Percentiles rank a stretch among this genome's conserved stretches.
These are phyloP conservation scores for Anarhynchus alexandrinus DNA, from an alignment of 2,113 vertebrate species.

Conservation along the genomic window DNA sequence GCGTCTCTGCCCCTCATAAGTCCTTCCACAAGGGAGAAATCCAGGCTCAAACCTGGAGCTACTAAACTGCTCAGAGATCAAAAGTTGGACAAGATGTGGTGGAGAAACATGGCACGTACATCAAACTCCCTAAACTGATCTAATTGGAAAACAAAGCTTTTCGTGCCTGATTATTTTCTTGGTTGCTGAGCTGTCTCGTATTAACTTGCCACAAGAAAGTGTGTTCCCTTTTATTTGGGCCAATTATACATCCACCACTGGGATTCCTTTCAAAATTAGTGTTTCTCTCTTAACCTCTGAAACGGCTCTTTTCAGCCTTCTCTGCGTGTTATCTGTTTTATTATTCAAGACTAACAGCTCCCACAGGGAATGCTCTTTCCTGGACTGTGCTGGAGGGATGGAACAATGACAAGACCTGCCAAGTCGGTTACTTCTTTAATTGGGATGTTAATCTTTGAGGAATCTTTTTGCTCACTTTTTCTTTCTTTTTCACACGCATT, in stretches of 20 bases:
- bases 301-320: constrained; percentile 34
- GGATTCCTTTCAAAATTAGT: constrained; percentile 16
- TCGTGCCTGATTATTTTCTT: background rate
- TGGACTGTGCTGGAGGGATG: background rate
- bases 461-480: constrained; percentile 18
- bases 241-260: background rate
- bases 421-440: constrained; percentile 39
- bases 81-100: background rate
- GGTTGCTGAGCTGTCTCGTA: background rate
- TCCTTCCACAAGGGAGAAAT: background rate
- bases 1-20: background rate
- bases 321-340: constrained; percentile 62
- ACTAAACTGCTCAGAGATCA: background rate
- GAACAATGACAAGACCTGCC: constrained; percentile 28
- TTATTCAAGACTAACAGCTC: constrained; percentile 57
- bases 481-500: background rate
- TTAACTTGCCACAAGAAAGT: background rate
- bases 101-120: background rate
- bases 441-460: background rate
- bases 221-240: background rate
- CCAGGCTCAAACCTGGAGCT: background rate
- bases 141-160: constrained; percentile 9
- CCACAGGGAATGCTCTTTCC: constrained; percentile 19
- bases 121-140: background rate
- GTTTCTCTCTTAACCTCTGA: constrained; percentile 18